Evolutionary conservation across 2,797 vertebrate species (phyloP), one percentile per base, ranked within the genome.

Genomic region (Aplochiton taeniatus): DNA sequence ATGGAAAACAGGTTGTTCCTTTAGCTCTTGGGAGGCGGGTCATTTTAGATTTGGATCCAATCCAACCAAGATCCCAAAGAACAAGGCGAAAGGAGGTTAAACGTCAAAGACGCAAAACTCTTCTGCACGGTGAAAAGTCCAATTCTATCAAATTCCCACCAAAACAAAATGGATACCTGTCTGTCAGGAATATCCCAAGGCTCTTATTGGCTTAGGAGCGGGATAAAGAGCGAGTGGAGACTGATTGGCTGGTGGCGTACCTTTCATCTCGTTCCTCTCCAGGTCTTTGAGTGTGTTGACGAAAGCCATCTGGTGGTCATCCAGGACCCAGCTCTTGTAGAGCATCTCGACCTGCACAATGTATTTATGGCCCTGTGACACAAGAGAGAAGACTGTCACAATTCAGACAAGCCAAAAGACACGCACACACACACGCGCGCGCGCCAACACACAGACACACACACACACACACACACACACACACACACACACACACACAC

Each of bases 271-370:
- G 48, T 80, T 90, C 84, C 90, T 94, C 86, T 95, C 91, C 60
- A 83, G 63, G 54, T 95, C 93, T 87, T 82, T 94, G 47, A 96
- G 88, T 13, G 76, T 80, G 57, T 93, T 84, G 79, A 94, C 81
- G 82, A 95, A 93, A 51, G 70, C 70, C 74, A 83, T 42, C 63
- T 96, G 89, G 63, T 81, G 91, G 65, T 95, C 91, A 43, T 91
- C 91, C 83, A 98, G 88, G 54, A 88, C 66, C 96, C 95, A 98
- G 76, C 92, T 98, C 61, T 92, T 83, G 75, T 90, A 61, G 20
- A 97, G 79, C 61, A 98, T 92, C 63, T 92, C 75, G 14, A 92
- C 94, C 82, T 95, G 91, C 81, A 98, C 82, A 65, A 95, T 79
- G 53, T 96, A 98, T 75, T 93, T 95, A 78, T 93, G 92, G 72